A percentile compares a stretch with the other conserved stretches of the same genome.
phyloP scores from a whole-genome alignment of 2,888 invertebrate genomes.

The Hypsopygia costalis region DNA sequence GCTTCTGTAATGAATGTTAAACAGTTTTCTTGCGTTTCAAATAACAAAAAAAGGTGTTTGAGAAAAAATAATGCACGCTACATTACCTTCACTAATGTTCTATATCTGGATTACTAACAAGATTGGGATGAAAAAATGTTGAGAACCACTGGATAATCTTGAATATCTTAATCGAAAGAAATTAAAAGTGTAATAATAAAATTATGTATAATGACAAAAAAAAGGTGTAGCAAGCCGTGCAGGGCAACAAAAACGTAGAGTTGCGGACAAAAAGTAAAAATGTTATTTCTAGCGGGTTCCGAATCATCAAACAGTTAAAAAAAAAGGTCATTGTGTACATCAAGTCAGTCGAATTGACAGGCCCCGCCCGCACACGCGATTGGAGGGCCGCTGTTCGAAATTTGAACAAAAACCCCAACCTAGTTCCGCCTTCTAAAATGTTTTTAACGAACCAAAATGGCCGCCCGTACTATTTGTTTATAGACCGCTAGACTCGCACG shows the following conservation, averaged over 20 bases:
- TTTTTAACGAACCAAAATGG: slow-evolving; percentile 75
- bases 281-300: slow-evolving; percentile 24
- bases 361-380: slow-evolving; percentile 76
- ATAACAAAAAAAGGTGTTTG: neutral
- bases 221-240: no score
- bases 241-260: no score
- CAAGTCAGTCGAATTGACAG: slow-evolving; percentile 72
- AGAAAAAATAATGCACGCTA: neutral
- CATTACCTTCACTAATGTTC: neutral
- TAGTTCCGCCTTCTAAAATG: slow-evolving; percentile 80
- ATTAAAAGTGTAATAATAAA: no score
- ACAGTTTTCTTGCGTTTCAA: slow-evolving; percentile 1
- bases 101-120: no score
- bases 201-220: no score
- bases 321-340: slow-evolving; percentile 67
- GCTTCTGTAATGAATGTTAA: slow-evolving; percentile 6
- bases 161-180: no score
- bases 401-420: slow-evolving; percentile 76
- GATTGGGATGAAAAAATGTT: no score
- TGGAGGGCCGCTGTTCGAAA: slow-evolving; percentile 72
- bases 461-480: slow-evolving; percentile 69
- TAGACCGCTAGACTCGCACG: slow-evolving; percentile 48
- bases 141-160: no score
- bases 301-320: slow-evolving; percentile 45
- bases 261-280: slow-evolving; percentile 30